phyloP scores from a whole-genome alignment of 2,888 invertebrate species.

The Andrena dorsata region DNA sequence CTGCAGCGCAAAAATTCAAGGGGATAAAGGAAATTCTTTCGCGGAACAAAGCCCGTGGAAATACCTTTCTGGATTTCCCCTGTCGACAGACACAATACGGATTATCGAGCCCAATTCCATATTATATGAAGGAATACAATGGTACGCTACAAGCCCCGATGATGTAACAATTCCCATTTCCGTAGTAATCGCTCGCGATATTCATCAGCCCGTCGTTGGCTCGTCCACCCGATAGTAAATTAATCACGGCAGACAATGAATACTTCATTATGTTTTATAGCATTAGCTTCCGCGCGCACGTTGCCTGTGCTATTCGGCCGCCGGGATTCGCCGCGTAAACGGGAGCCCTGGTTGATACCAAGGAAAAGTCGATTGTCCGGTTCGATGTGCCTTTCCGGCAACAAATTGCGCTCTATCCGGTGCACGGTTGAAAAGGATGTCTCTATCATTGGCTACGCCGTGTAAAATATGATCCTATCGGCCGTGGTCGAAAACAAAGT shows the following conservation, averaged over 20 bases:
- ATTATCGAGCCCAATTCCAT: background rate
- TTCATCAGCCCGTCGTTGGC: background rate
- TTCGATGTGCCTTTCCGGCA: constrained; percentile 1
- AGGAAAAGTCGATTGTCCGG: background rate
- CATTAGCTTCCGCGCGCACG: constrained; percentile 12
- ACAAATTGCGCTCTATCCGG: background rate
- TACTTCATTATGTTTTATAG: constrained; percentile 31
- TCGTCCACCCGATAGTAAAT: constrained; percentile 21
- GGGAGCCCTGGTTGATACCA: background rate
- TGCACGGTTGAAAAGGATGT: constrained; percentile 1
- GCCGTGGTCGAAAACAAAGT: constrained; percentile 6
- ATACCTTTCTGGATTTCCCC: constrained; percentile 1
- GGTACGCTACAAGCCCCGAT: background rate
- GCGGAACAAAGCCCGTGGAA: background rate
- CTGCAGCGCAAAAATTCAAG: too few species aligned
- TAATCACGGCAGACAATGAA: constrained; percentile 31
- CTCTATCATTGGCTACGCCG: background rate
- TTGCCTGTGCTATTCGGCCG: background rate
- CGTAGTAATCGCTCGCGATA: constrained; percentile 19
- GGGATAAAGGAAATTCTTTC: too few species aligned
- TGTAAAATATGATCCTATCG: constrained; percentile 57
- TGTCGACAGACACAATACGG: background rate
- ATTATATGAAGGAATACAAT: background rate
- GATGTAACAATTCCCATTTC: constrained; percentile 10
- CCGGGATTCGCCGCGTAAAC: background rate